A percentile compares a stretch with the other conserved stretches of the same genome.
These are phyloP conservation scores for Dolichallabes microphthalmus DNA, from an alignment of 2,113 vertebrate species.

Conservation along the genomic window DNA sequence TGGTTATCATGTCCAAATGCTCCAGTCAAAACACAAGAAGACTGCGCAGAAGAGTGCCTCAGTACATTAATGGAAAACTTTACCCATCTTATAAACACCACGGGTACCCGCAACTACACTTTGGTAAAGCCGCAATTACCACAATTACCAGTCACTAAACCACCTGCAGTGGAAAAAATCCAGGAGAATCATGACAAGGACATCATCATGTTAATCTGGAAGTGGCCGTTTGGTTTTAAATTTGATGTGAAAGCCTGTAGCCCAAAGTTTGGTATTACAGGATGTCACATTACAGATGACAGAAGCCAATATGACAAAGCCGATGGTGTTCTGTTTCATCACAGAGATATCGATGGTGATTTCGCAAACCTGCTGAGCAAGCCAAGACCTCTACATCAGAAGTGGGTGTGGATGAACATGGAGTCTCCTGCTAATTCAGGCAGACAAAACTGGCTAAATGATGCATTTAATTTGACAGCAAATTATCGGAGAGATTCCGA, in stretches of 20 bases:
- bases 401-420: no score
- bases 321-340: slow-evolving; percentile 81
- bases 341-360: slow-evolving; percentile 76
- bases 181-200: no score
- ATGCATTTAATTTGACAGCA: no score
- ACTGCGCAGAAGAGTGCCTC: slow-evolving; percentile 22
- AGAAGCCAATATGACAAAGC: slow-evolving; percentile 75
- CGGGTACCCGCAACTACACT: not conserved
- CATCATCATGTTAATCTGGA: no score
- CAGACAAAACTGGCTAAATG: no score
- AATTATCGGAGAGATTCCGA: slow-evolving; percentile 43
- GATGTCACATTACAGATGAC: no score
- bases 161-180: slow-evolving; percentile 63
- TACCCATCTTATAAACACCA: not conserved
- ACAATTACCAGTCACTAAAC: slow-evolving; percentile 65
- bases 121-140: slow-evolving; percentile 64
- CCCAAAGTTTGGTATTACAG: no score
- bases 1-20: not conserved
- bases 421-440: no score
- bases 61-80: not conserved
- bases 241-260: no score
- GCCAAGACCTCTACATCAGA: slow-evolving; percentile 10
- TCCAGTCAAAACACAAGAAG: slow-evolving; percentile 64
- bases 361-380: slow-evolving; percentile 54
- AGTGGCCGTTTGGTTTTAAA: no score